Evolutionary conservation across 1,140 invertebrate genomes (phyloP), one percentile per base, ranked within the genome.

Genomic region (Pogonus chalceus): DNA sequence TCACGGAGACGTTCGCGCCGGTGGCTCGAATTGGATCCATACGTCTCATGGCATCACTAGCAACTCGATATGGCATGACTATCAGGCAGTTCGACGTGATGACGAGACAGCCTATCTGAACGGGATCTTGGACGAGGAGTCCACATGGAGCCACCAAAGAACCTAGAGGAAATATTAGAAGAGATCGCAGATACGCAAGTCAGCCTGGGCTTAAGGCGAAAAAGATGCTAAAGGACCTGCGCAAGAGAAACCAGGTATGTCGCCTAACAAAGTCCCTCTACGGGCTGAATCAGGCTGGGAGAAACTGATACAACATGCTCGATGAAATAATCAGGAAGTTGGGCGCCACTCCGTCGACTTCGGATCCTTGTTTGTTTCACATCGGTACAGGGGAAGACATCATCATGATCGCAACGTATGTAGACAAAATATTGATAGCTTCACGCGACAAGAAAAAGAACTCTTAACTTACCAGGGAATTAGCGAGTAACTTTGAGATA

Each of bases 51-150:
- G 57, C 70, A 68, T 20, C 53, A 67, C 20, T 60, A 68, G 31
- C 39, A 3, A 37, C 26, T 2, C 1, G 18, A 35, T 21, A 16
- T 12, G 21, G 23, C 12, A 24, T 56, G 39, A 26, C 16, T 18
- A 58, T 75, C 3, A 47, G 53, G 24, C 67, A 72, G 31, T 64
- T 73, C 48, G 71, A 74, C 62, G 61, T 75, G 0, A 68, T 65
- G 50, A 69, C 69, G n/a, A n/a, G n/a, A n/a, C n/a, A 51, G 72
- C 72, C 1, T 74, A 67, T 58, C 47, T 74, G 2, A 58, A 73
- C 61, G 69, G 69, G 47, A 65, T 18, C 35, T 73, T 7, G 58
- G 68, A 2, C 68, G 71, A 53, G 51, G 62, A 31, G 64, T 71
- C 21, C 71, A 58, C 56, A 69, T 74, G 59, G 56, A 65, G 50